phyloP scores from a whole-genome alignment of 92 coral and sea anemone genomes.

The Actinernus sp. region DNA sequence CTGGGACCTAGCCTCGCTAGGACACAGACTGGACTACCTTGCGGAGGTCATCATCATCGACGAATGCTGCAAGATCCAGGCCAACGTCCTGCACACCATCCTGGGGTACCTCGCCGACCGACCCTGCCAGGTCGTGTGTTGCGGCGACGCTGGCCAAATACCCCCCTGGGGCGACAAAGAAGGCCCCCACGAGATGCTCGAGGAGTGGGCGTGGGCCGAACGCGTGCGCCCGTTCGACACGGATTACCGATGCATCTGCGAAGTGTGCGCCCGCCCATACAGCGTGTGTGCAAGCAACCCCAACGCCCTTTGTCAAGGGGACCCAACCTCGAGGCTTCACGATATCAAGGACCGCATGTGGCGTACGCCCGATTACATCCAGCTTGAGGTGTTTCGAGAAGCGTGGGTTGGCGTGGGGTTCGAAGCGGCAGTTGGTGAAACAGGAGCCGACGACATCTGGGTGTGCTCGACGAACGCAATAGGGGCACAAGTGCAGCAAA shows the following conservation, averaged over 20 bases:
- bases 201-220: constrained; percentile 23
- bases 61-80: too few species aligned
- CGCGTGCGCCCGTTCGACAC: too few species aligned
- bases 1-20: constrained; percentile 9
- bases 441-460: constrained; percentile 16
- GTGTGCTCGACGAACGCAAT: constrained; percentile 8
- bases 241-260: too few species aligned
- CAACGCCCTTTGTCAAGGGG: too few species aligned
- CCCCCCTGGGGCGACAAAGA: too few species aligned
- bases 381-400: constrained; percentile 5
- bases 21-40: too few species aligned
- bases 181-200: too few species aligned
- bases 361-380: not conserved
- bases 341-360: too few species aligned
- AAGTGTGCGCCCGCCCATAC: too few species aligned
- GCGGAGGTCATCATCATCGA: too few species aligned
- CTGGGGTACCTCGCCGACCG: constrained; percentile 8
- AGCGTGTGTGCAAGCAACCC: too few species aligned
- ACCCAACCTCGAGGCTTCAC: too few species aligned
- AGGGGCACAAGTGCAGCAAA: constrained; percentile 3
- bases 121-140: constrained; percentile 6
- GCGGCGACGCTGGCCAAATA: constrained; percentile 4
- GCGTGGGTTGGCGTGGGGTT: constrained; percentile 1
- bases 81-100: not conserved
- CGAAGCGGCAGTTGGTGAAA: not conserved